Conservation (phyloP, 1,140 invertebrate genomes). For the Micrasema longulum region DNA sequence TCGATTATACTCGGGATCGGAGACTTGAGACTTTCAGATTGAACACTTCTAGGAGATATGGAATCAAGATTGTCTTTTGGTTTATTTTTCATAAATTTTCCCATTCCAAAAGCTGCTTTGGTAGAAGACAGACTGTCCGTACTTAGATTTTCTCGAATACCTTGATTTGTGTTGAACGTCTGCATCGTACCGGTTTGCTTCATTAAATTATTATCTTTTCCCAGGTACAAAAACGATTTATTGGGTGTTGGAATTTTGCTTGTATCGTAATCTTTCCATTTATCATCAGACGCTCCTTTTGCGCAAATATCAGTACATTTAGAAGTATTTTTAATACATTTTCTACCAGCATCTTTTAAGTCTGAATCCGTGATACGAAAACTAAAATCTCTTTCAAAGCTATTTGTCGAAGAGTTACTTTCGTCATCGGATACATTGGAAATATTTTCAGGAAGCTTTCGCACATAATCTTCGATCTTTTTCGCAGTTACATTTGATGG, state of each 20-base stretch:
- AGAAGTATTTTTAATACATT: conserved; percentile 27
- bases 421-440: conserved; percentile 32
- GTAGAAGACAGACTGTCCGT: conserved; percentile 36
- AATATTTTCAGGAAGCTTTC: not conserved
- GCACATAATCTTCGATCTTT: not conserved
- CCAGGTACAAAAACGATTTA: conserved; percentile 61
- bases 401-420: conserved; percentile 57
- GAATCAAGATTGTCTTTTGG: not conserved
- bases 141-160: conserved; percentile 61
- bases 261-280: conserved; percentile 60
- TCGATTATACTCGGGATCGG: conserved; percentile 23
- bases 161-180: conserved; percentile 62
- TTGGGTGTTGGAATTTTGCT: conserved; percentile 59
- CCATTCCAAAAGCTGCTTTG: conserved; percentile 46
- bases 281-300: conserved; percentile 53
- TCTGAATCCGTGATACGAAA: conserved; percentile 11
- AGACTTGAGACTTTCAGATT: conserved; percentile 2
- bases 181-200: conserved; percentile 64
- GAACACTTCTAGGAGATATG: not conserved
- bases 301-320: too few relatives aligned
- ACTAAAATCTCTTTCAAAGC: conserved; percentile 63
- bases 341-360: not conserved
- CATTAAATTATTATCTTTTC: conserved; percentile 60
- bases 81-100: conserved; percentile 50
- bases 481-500: conserved; percentile 1